phyloP scores from a whole-genome alignment of 92 coral and sea anemone genomes.

The Bergia puertoricense region DNA sequence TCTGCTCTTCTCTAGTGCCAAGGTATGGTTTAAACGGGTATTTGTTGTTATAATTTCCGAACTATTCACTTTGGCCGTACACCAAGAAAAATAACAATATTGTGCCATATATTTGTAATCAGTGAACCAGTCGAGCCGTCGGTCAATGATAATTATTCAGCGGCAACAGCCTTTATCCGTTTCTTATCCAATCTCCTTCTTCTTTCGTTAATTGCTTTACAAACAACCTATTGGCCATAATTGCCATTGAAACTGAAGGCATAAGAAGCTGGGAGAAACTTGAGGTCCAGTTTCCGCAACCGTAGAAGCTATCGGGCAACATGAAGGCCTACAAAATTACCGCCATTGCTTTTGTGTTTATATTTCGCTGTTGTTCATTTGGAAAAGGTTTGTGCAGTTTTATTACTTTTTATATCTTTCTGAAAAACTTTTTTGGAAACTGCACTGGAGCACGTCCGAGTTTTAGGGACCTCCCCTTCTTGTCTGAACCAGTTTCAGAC shows the following conservation, averaged over 20 bases:
- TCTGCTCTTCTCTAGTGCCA: not conserved
- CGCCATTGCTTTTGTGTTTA: not conserved
- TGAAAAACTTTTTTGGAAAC: not conserved
- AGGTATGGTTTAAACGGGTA: not conserved
- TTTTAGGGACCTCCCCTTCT: not conserved
- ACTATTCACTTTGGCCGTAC: not conserved
- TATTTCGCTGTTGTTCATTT: slow-evolving; percentile 12
- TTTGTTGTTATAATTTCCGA: not conserved
- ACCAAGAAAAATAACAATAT: slow-evolving; percentile 10
- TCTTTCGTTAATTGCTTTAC: slow-evolving; percentile 30
- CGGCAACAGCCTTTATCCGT: slow-evolving; percentile 16
- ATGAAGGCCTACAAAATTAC: slow-evolving; percentile 2
- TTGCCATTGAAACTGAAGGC: slow-evolving; percentile 27
- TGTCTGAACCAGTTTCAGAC: not conserved
- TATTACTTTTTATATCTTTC: not conserved
- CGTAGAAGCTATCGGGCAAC: not conserved
- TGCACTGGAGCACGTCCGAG: not conserved
- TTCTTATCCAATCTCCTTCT: slow-evolving; percentile 22
- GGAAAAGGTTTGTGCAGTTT: slow-evolving; percentile 31
- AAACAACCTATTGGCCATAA: slow-evolving; percentile 30
- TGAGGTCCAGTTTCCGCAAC: slow-evolving; percentile 15
- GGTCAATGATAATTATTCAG: slow-evolving; percentile 40
- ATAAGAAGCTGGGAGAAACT: not conserved
- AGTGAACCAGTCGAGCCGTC: slow-evolving; percentile 36
- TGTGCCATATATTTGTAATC: slow-evolving; percentile 16